Evolutionary conservation across 2,113 vertebrate genomes (phyloP).

Genomic region (Oryzias javanicus): DNA sequence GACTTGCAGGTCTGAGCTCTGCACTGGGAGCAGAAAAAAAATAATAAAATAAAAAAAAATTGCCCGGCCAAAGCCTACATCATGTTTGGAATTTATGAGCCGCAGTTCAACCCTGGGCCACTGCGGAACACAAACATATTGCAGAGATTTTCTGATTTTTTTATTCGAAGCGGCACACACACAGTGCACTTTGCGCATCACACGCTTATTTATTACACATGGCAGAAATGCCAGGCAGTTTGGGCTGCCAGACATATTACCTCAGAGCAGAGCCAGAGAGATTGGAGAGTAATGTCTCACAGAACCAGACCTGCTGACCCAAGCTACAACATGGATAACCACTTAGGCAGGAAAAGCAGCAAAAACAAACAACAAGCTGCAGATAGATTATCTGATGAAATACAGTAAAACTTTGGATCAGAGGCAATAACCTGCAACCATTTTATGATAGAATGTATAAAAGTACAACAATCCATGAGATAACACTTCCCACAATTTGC

Average conservation of each 20-base stretch:
- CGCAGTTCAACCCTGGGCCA: slow-evolving; percentile 75
- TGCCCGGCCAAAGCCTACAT: slow-evolving; percentile 69
- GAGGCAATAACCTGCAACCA: slow-evolving; percentile 51
- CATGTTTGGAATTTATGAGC: slow-evolving; percentile 79
- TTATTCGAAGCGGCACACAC: slow-evolving; percentile 59
- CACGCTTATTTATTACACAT: slow-evolving; percentile 78
- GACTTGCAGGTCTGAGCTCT: slow-evolving; percentile 58
- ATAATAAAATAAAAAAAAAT: slow-evolving; percentile 19
- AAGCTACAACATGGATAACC: slow-evolving; percentile 57
- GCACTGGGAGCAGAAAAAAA: slow-evolving; percentile 65
- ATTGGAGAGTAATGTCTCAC: slow-evolving; percentile 67
- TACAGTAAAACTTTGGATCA: slow-evolving; percentile 36
- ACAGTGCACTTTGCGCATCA: slow-evolving; percentile 64
- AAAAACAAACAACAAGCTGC: slow-evolving; percentile 43
- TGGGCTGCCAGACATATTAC: slow-evolving; percentile 71
- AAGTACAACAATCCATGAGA: slow-evolving; percentile 42
- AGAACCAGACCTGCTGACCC: slow-evolving; percentile 67
- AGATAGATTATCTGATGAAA: slow-evolving; percentile 50
- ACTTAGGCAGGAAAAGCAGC: slow-evolving; percentile 55
- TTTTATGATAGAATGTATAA: slow-evolving; percentile 36
- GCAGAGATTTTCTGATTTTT: slow-evolving; percentile 74
- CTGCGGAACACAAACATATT: slow-evolving; percentile 77
- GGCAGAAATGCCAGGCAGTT: slow-evolving; percentile 74
- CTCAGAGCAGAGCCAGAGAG: slow-evolving; percentile 65
- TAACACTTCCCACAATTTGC: slow-evolving; percentile 34